Conservation (phyloP, 2,888 invertebrate species). For the Leptinotarsa juncta region DNA sequence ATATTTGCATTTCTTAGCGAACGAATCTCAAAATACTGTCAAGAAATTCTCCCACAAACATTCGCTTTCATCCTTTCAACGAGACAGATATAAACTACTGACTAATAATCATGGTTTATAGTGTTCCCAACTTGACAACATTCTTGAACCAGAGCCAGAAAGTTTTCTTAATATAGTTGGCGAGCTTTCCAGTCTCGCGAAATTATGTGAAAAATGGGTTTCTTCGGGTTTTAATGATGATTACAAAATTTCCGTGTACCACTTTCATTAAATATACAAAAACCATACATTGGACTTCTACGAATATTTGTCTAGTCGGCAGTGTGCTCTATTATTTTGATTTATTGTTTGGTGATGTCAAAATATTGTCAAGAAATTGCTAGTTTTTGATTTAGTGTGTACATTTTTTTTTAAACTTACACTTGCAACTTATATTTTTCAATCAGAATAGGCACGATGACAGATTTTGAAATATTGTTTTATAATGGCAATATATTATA, state of each 20-base stretch:
- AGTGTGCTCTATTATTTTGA: no score
- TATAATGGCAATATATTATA: no score
- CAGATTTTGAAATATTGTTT: no score
- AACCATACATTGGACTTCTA: no score
- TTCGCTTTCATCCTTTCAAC: not conserved
- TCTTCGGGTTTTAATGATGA: not conserved
- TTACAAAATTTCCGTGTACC: not conserved
- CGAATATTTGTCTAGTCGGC: no score
- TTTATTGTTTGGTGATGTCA: no score
- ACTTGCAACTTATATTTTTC: no score
- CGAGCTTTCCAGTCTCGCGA: not conserved
- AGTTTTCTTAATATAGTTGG: not conserved
- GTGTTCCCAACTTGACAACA: not conserved
- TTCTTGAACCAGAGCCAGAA: not conserved
- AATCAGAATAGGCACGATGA: no score
- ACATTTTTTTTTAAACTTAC: no score
- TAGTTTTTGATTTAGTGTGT: no score
- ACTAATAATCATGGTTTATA: not conserved
- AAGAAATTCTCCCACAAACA: not conserved
- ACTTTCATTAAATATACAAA: no score
- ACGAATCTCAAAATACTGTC: not conserved
- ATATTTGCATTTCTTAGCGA: not conserved
- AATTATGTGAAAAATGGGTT: constrained; percentile 1
- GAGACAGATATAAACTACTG: constrained; percentile 9
- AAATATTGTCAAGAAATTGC: no score